Evolutionary conservation across 2,113 vertebrate species (phyloP).

Genomic region (Onychostoma macrolepis): DNA sequence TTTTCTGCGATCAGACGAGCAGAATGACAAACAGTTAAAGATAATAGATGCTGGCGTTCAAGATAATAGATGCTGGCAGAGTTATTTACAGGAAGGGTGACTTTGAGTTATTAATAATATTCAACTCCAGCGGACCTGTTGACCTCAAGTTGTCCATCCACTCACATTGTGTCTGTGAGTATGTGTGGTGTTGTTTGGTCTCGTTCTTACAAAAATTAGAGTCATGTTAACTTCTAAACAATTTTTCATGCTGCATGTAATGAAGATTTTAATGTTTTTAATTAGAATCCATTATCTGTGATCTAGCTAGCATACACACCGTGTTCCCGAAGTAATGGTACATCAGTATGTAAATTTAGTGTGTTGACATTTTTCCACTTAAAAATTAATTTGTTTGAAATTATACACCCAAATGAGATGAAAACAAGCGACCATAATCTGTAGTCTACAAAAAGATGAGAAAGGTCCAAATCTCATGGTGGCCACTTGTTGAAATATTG

Average conservation of each 20-base stretch:
- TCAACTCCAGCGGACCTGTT: not conserved
- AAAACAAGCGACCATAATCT: not conserved
- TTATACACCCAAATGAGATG: not conserved
- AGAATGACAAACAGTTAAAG: slow-evolving; percentile 54
- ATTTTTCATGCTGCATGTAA: not conserved
- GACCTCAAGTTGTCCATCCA: not conserved
- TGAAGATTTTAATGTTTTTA: not conserved
- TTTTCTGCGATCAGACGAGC: slow-evolving; percentile 46
- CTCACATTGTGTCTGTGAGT: not conserved
- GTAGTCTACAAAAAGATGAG: not conserved
- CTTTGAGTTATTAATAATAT: slow-evolving; percentile 16
- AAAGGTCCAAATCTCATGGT: not conserved
- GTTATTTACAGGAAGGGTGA: slow-evolving; percentile 40
- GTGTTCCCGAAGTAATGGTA: not conserved
- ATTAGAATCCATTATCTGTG: slow-evolving; percentile 1
- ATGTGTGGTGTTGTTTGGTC: not conserved
- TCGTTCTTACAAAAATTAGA: not conserved
- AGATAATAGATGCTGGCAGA: slow-evolving; percentile 55
- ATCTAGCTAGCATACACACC: too few relatives aligned
- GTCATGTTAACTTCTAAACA: not conserved
- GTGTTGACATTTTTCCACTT: not conserved
- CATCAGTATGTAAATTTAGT: not conserved
- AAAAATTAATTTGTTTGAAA: not conserved
- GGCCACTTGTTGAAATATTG: not conserved
- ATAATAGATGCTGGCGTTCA: slow-evolving; percentile 55